These are phyloP conservation scores for Dilophus febrilis DNA, from an alignment of 2,888 invertebrate genomes.

Conservation along the genomic window DNA sequence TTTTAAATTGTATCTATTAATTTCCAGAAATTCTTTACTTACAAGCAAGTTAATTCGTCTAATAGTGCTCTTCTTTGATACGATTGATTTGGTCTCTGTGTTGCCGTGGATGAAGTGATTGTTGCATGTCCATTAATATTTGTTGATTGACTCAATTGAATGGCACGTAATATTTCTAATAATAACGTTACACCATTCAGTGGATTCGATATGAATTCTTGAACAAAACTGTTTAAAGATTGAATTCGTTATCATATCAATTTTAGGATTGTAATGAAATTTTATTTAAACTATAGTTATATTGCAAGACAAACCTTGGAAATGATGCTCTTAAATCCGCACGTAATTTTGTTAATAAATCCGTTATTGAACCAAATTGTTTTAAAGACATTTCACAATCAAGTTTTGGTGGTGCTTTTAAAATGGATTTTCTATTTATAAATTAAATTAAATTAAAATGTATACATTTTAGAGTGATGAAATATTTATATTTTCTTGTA, in stretches of 20 bases:
- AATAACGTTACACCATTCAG: slow-evolving; percentile 74
- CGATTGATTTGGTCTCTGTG: slow-evolving; percentile 42
- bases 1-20: not conserved
- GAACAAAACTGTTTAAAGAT: slow-evolving; percentile 82
- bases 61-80: slow-evolving; percentile 56
- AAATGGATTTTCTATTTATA: slow-evolving; percentile 43
- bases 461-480: not conserved
- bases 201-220: slow-evolving; percentile 78
- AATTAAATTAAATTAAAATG: not conserved
- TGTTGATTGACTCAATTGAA: slow-evolving; percentile 63
- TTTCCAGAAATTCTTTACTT: slow-evolving; percentile 24
- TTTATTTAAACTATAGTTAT: not conserved
- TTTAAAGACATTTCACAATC: slow-evolving; percentile 73
- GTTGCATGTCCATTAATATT: slow-evolving; percentile 27
- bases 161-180: slow-evolving; percentile 67
- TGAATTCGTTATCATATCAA: too few relatives aligned
- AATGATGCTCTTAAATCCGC: slow-evolving; percentile 75
- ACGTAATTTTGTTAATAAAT: slow-evolving; percentile 68
- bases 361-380: slow-evolving; percentile 74
- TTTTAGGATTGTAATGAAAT: too few relatives aligned
- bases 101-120: slow-evolving; percentile 10
- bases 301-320: slow-evolving; percentile 37
- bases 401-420: slow-evolving; percentile 36
- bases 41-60: slow-evolving; percentile 76
- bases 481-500: not conserved